Conservation (phyloP, 2,797 vertebrate genomes). For the Pseudochirops corinnae region DNA sequence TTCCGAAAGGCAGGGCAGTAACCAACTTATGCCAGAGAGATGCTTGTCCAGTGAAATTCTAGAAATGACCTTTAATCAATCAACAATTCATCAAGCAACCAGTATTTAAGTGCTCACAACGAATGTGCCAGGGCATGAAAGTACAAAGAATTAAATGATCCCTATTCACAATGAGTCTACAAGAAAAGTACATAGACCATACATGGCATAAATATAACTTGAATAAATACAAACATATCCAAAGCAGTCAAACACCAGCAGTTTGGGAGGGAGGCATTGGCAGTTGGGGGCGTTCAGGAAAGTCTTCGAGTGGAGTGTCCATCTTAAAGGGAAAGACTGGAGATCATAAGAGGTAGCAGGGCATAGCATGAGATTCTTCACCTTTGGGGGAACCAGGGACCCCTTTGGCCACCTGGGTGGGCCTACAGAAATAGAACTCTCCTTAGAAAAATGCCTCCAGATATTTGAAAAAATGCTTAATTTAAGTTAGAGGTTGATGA, state of each 20-base stretch:
- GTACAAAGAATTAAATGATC: not conserved
- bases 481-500: not conserved
- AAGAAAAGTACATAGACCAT: not conserved
- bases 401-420: not conserved
- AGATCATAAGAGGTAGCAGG: not conserved
- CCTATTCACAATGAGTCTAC: not conserved
- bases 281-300: not conserved
- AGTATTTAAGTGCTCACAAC: not conserved
- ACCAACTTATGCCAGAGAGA: not conserved
- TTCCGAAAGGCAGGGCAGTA: not conserved
- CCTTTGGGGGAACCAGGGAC: not conserved
- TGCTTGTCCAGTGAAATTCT: not conserved
- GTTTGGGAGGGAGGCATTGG: not conserved
- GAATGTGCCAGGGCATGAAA: not conserved
- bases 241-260: not conserved
- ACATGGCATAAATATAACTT: not conserved
- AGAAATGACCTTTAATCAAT: not conserved
- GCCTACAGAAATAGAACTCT: not conserved
- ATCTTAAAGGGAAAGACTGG: not conserved
- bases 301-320: not conserved
- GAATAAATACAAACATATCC: not conserved
- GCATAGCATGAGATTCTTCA: not conserved
- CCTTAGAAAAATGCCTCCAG: not conserved
- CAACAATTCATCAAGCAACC: not conserved
- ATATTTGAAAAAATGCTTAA: not conserved